phyloP scores from a whole-genome alignment of 2,113 vertebrate species.

The Calidris pugnax region DNA sequence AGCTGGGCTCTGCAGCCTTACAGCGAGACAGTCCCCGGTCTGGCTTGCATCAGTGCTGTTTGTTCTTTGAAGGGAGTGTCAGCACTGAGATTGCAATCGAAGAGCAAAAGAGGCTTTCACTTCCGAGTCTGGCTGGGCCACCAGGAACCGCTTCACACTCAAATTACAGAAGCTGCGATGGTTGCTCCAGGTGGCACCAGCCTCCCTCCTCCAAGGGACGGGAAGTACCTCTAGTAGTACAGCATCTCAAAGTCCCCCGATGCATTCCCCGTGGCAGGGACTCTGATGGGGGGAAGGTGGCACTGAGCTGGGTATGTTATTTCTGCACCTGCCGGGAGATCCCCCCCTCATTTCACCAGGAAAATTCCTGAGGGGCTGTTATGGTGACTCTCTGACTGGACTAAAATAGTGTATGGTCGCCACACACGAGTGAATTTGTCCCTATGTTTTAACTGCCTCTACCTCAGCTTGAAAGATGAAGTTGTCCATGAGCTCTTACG shows the following conservation, averaged over 20 bases:
- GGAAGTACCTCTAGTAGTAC: background rate
- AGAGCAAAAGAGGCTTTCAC: background rate
- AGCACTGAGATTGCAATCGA: background rate
- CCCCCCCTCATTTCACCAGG: background rate
- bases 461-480: background rate
- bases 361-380: background rate
- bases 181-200: background rate
- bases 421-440: background rate
- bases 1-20: accelerated
- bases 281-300: background rate
- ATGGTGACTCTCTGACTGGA: background rate
- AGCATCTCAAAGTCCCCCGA: background rate
- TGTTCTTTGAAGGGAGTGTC: background rate
- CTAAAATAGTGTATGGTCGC: background rate
- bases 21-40: background rate
- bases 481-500: background rate
- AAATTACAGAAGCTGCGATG: background rate
- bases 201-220: background rate
- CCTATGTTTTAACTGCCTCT: background rate
- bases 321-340: background rate
- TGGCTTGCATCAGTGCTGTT: accelerated
- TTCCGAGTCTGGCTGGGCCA: background rate
- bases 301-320: background rate
- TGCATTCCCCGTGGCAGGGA: accelerated
- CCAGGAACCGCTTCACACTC: background rate